Evolutionary conservation across 2,888 invertebrate species (phyloP).

Genomic region (Lacanobia wlatinum): DNA sequence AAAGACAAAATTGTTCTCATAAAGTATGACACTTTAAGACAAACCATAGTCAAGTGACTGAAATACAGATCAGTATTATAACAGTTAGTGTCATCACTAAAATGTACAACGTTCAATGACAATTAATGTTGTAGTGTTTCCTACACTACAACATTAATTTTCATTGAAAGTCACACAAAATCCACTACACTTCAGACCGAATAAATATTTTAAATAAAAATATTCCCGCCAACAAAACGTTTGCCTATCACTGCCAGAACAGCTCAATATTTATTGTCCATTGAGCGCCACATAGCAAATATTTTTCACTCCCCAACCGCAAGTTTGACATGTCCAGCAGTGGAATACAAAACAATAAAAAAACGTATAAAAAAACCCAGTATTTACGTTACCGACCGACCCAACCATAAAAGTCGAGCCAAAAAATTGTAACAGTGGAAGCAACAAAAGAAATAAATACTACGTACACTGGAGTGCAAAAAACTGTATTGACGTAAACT

Average conservation of each 20-base stretch:
- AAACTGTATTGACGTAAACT: slow-evolving; percentile 63
- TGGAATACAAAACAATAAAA: slow-evolving; percentile 57
- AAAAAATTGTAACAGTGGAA: slow-evolving; percentile 60
- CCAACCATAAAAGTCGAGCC: slow-evolving; percentile 63
- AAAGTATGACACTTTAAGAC: too few relatives aligned
- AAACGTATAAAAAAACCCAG: slow-evolving; percentile 29
- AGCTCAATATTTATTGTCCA: slow-evolving; percentile 56
- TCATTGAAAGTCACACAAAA: too few relatives aligned
- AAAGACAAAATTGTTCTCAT: too few relatives aligned
- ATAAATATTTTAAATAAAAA: slow-evolving; percentile 16
- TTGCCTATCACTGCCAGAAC: slow-evolving; percentile 47
- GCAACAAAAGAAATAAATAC: slow-evolving; percentile 63
- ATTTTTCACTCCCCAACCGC: slow-evolving; percentile 59
- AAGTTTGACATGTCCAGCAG: slow-evolving; percentile 60
- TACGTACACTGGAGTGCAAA: slow-evolving; percentile 58
- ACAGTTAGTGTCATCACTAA: too few relatives aligned
- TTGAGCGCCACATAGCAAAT: slow-evolving; percentile 52
- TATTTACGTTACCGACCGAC: slow-evolving; percentile 62
- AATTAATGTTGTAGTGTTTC: too few relatives aligned
- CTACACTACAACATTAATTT: too few relatives aligned
- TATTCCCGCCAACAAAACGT: slow-evolving; percentile 15
- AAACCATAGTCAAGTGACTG: too few relatives aligned
- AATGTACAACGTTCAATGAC: background rate
- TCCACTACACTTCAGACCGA: too few relatives aligned
- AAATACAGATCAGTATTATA: too few relatives aligned